These are phyloP conservation scores for Lampris megalopsis DNA, from an alignment of 2,113 vertebrate genomes.

Conservation along the genomic window DNA sequence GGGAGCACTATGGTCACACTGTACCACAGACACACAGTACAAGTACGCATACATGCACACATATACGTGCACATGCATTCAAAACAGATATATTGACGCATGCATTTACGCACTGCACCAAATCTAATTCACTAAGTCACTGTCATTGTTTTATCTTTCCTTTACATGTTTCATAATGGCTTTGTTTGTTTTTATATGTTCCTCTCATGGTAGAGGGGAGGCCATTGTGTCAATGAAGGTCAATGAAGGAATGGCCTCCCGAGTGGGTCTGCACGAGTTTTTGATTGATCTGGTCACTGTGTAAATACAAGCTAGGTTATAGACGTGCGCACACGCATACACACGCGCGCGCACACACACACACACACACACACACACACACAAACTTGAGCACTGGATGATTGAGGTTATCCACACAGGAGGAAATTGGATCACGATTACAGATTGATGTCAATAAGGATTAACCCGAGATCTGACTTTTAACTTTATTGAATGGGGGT, in stretches of 20 bases:
- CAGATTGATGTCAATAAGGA: conserved; percentile 61
- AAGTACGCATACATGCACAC: conserved; percentile 4
- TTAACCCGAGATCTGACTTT: conserved; percentile 44
- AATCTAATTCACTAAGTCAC: neutral
- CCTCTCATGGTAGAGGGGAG: neutral
- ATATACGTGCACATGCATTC: neutral
- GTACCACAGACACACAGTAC: neutral
- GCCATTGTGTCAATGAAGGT: neutral
- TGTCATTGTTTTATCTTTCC: neutral
- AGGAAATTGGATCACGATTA: conserved; percentile 71
- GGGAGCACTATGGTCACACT: no score
- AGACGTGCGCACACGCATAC: neutral
- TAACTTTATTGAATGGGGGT: conserved; percentile 40
- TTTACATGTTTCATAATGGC: neutral
- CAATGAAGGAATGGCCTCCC: neutral
- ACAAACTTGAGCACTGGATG: neutral
- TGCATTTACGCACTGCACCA: neutral
- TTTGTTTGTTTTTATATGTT: neutral
- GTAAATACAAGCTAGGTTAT: conserved; percentile 21
- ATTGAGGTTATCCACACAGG: conserved; percentile 54
- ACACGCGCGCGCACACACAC: neutral
- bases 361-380: conserved; percentile 2
- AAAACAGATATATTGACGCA: neutral
- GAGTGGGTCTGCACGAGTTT: neutral
- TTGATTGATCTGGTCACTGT: conserved; percentile 23